These are phyloP conservation scores for Euzophera pinguis DNA, from an alignment of 2,888 invertebrate species.

Conservation along the genomic window DNA sequence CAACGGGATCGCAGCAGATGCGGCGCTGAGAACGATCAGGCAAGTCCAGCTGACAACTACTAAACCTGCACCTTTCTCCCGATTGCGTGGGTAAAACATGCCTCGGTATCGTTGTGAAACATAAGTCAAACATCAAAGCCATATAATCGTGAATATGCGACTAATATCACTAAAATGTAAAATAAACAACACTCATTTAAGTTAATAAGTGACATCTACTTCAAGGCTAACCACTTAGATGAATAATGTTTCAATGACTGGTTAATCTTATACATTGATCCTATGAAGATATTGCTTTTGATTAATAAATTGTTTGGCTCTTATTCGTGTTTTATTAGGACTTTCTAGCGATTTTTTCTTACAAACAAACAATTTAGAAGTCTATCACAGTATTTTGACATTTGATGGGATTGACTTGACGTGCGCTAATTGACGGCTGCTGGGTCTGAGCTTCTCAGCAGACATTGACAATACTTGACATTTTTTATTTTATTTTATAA, in stretches of 20 bases:
- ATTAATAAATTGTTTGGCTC: slow-evolving; percentile 35
- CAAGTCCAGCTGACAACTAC: slow-evolving; percentile 72
- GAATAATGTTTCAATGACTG: slow-evolving; percentile 56
- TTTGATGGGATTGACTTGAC: no score
- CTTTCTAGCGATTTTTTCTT: slow-evolving; percentile 70
- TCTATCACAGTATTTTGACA: slow-evolving; percentile 72
- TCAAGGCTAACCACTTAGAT: slow-evolving; percentile 77
- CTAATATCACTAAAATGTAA: slow-evolving; percentile 75
- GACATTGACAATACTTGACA: no score
- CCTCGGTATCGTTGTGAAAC: slow-evolving; percentile 67
- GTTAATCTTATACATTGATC: slow-evolving; percentile 35
- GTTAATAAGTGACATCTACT: slow-evolving; percentile 75
- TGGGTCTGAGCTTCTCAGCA: slow-evolving; percentile 7
- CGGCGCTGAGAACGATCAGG: slow-evolving; percentile 67
- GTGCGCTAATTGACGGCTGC: slow-evolving; percentile 37
- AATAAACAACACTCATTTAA: slow-evolving; percentile 78
- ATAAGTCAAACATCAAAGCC: slow-evolving; percentile 78
- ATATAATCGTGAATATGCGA: slow-evolving; percentile 72
- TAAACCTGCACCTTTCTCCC: slow-evolving; percentile 75
- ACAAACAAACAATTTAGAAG: slow-evolving; percentile 73
- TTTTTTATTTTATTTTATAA: no score
- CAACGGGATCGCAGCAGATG: slow-evolving; percentile 56
- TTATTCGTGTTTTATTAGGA: slow-evolving; percentile 44
- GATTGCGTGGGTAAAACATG: slow-evolving; percentile 76
- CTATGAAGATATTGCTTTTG: slow-evolving; percentile 32